Percentiles rank a stretch among this genome's conserved stretches.
Conservation (phyloP, 2,797 vertebrate species). For the Mus caroli region DNA sequence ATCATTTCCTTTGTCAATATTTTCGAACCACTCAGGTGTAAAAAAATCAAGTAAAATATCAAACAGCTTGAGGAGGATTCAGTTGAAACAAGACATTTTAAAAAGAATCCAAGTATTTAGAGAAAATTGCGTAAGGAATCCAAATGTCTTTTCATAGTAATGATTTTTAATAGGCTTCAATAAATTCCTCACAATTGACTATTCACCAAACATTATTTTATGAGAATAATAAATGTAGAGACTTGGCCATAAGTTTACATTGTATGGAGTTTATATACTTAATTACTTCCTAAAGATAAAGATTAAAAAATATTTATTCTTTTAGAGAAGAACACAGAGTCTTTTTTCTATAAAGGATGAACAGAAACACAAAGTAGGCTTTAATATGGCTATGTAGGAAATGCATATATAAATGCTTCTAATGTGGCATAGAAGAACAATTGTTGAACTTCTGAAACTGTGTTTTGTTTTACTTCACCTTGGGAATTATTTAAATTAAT, state of each 20-base stretch:
- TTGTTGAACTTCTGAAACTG: not conserved
- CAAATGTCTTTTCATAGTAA: not conserved
- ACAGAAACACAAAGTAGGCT: not conserved
- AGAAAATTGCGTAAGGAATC: not conserved
- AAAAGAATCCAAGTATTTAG: not conserved
- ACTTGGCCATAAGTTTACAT: not conserved
- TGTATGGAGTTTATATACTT: not conserved
- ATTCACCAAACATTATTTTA: not conserved
- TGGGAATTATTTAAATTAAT: not conserved
- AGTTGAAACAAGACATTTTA: not conserved
- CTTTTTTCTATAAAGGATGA: not conserved
- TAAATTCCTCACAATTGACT: not conserved
- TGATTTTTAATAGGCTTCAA: not conserved
- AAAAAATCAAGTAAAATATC: not conserved
- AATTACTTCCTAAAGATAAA: not conserved
- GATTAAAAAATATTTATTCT: not conserved
- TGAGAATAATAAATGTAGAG: not conserved
- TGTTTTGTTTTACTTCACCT: not conserved
- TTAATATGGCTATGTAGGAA: not conserved
- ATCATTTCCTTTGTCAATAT: not conserved
- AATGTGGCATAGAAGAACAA: conserved; percentile 41
- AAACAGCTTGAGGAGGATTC: not conserved
- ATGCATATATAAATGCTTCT: not conserved
- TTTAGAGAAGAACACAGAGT: not conserved
- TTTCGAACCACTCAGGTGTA: not conserved